Base-by-base conservation (phyloP, 2,797 vertebrate species). In the Periparus ater region DNA sequence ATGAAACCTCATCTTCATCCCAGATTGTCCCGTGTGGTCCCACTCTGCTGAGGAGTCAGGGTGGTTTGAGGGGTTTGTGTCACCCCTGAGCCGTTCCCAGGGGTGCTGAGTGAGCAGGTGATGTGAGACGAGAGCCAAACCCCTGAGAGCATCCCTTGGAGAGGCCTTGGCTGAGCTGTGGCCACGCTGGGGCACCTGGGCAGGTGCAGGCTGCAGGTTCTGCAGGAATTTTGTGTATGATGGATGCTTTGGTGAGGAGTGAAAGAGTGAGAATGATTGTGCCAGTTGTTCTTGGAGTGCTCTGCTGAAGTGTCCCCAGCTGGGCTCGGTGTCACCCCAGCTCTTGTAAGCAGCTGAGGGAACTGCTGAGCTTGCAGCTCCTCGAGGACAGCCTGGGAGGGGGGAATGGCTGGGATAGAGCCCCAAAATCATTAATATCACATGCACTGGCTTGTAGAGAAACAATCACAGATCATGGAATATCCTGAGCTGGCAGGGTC, bases 81-180 rank as follows among this genome's bases (percentile, higher is more conserved):
- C 38, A 2, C 10, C 55, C 60, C 25, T 4, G 19, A 30, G 55
- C 58, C 1, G 0, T 0, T 77, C 18, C 53, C 2, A 1, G 61
- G 70, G 51, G 2, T 20, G 40, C 58, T 65, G 85, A 45, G 79
- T 21, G 25, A 19, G 6, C n/a, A 27, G 9, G 7, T 0, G 50
- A 38, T 7, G 54, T 1, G 5, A 17, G 62, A 30, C 32, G 9
- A 27, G 32, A 13, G 15, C 23, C 65, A 44, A 14, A 42, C 0
- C 21, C 3, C 0, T 4, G n/a, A 10, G 71, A 76, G 17, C 67
- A 16, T 47, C 61, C 63, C 76, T 22, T 34, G 65, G 60, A 40
- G 60, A 50, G 42, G 32, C 29, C 29, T 45, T 50, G 88, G 61
- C 80, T 23, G 51, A 84, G 50, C 76, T n/a, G n/a, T 26, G 61